Evolutionary conservation across 2,888 invertebrate genomes (phyloP).

Genomic region (Lepidocyrtoides sp.): DNA sequence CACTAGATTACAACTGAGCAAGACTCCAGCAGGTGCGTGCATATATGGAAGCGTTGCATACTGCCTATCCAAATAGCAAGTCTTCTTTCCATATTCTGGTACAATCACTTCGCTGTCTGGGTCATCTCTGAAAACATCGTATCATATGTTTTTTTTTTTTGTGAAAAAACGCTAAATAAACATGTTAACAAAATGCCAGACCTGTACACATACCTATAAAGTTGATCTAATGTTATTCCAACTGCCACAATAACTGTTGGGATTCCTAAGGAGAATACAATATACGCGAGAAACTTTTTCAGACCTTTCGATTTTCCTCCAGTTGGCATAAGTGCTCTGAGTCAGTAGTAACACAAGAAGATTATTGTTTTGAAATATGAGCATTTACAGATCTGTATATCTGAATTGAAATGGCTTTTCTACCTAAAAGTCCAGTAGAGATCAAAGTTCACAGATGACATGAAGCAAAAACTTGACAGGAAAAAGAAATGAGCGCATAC

Average conservation of each 20-base stretch:
- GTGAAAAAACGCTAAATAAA: not conserved
- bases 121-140: conserved; percentile 76
- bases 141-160: not conserved
- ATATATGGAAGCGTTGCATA: conserved; percentile 81
- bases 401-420: not conserved
- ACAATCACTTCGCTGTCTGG: conserved; percentile 82
- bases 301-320: conserved; percentile 82
- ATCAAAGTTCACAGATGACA: conserved; percentile 83
- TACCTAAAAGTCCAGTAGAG: conserved; percentile 85
- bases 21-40: conserved; percentile 83
- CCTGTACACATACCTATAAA: conserved; percentile 80
- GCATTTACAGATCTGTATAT: no score
- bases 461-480: conserved; percentile 83
- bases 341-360: not conserved
- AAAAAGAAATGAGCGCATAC: conserved; percentile 83
- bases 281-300: conserved; percentile 81
- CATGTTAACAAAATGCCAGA: not conserved
- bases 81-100: conserved; percentile 80
- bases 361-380: no score
- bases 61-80: conserved; percentile 80
- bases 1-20: conserved; percentile 80
- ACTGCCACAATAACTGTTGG: conserved; percentile 80
- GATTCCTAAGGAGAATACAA: conserved; percentile 77
- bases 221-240: conserved; percentile 77
- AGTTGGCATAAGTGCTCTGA: conserved; percentile 83